Base-by-base conservation (phyloP, 2,888 invertebrate genomes). In the Alentia gelatinosa region DNA sequence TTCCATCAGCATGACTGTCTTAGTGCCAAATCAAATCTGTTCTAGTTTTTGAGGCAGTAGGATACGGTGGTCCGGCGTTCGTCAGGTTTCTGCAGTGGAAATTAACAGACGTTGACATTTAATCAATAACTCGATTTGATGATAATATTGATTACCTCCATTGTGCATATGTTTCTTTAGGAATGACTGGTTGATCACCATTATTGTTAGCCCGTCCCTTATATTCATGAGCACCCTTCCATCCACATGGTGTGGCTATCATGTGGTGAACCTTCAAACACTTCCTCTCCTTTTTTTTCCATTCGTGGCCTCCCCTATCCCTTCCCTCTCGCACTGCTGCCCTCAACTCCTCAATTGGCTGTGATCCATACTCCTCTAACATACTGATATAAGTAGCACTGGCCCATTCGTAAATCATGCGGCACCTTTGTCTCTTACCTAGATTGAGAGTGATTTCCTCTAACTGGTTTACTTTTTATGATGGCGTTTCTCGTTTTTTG, bases 11-110 rank as follows among this genome's bases (percentile, higher is more conserved):
- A 39, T 79, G 79, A 79, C 79, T 79, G 79, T 79, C 79, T 79
- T 79, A 79, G 79, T 79, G 79, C 79, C 79, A 79, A 79, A 79
- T 26, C 79, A 68, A 30, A 68, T 30, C 68, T 68, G 35, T 37
- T 79, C 79, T 79, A 79, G 79, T 79, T 79, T 79, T 79, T 39
- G 39, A 35, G 79, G 79, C 39, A 79, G 39, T 79, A 79, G 79
- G 79, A 37, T 79, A 35, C 79, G 39, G 79, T 79, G 79, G 37
- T 79, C 79, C 79, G 79, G 39, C 79, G 37, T 79, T 39, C 79
- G 37, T 35, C 37, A 37, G 37, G 79, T 35, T 79, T 19, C 79
- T 35, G 37, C 79, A 35, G 39, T 35, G 39, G 39, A 79, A 15
- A 37, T 37, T 79, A 35, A 79, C 79, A 79, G 39, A 19, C 26